Evolutionary conservation across 2,888 invertebrate species (phyloP).

Genomic region (Aspidiotus destructor): DNA sequence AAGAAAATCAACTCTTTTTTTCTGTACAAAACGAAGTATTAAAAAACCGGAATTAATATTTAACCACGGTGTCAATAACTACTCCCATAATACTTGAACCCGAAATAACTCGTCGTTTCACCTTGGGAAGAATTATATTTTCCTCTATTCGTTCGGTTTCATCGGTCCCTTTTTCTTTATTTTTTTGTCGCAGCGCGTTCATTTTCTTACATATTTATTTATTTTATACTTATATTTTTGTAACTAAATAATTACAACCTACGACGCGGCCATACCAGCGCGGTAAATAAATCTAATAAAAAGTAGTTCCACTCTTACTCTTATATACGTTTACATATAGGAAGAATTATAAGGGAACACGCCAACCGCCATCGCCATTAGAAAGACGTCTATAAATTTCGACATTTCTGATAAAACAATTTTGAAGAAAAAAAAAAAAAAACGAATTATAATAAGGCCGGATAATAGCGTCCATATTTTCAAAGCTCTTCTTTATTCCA

Average conservation of each 20-base stretch:
- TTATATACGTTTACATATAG: neutral
- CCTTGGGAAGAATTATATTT: neutral
- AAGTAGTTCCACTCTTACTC: conserved; percentile 3
- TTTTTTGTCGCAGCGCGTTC: neutral
- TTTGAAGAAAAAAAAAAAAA: conserved; percentile 5
- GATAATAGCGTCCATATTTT: conserved; percentile 19
- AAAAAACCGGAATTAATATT: conserved; percentile 4
- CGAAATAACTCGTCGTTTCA: neutral
- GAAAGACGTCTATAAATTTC: conserved; percentile 7
- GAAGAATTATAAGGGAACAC: neutral
- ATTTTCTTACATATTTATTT: neutral
- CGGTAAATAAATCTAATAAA: conserved; percentile 14
- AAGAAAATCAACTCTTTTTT: neutral
- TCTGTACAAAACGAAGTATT: neutral
- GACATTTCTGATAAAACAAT: conserved; percentile 18
- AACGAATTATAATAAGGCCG: conserved; percentile 15
- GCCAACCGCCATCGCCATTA: neutral
- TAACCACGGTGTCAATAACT: conserved; percentile 2
- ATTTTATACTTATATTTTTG: neutral
- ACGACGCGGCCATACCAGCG: conserved; percentile 4
- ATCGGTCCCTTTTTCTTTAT: neutral
- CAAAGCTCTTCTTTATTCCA: conserved; percentile 4
- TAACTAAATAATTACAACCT: conserved; percentile 9
- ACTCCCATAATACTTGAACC: neutral
- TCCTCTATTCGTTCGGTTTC: too few species aligned